phyloP scores from a whole-genome alignment of 2,888 invertebrate genomes.

The Epicampocera succincta region DNA sequence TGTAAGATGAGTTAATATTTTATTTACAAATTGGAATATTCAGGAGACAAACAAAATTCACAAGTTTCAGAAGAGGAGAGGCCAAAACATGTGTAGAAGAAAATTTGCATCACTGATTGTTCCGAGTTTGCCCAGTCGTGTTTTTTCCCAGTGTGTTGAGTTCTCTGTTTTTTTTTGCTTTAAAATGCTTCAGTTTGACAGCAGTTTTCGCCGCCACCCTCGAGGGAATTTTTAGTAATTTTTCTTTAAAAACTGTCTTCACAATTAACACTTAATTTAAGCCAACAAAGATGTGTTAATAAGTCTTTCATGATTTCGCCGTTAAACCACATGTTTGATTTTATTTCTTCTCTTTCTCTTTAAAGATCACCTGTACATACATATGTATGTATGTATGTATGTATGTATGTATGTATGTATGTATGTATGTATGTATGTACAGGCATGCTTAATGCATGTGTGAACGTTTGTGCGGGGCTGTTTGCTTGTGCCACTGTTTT shows the following conservation, averaged over 20 bases:
- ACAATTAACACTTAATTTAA: conserved; percentile 48
- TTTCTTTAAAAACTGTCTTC: conserved; percentile 15
- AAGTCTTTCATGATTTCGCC: conserved; percentile 34
- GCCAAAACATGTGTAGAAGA: no score
- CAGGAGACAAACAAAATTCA: no score
- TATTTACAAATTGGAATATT: no score
- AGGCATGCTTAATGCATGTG: no score
- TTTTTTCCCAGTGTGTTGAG: not conserved
- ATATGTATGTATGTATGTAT: not conserved
- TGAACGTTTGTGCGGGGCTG: not conserved
- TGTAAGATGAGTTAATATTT: no score
- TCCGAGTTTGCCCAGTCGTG: no score
- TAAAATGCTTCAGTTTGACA: not conserved
- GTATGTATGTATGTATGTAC: not conserved
- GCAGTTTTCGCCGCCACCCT: not conserved
- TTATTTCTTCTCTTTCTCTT: not conserved
- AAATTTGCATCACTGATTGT: no score
- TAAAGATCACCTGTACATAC: no score
- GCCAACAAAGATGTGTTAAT: conserved; percentile 41
- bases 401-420: no score
- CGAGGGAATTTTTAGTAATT: not conserved
- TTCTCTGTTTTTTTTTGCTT: not conserved
- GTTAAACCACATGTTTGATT: conserved; percentile 44
- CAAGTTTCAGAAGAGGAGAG: no score
- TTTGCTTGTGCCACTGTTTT: not conserved